Conservation (phyloP, 2,888 invertebrate genomes). For the Microctonus aethiopoides region DNA sequence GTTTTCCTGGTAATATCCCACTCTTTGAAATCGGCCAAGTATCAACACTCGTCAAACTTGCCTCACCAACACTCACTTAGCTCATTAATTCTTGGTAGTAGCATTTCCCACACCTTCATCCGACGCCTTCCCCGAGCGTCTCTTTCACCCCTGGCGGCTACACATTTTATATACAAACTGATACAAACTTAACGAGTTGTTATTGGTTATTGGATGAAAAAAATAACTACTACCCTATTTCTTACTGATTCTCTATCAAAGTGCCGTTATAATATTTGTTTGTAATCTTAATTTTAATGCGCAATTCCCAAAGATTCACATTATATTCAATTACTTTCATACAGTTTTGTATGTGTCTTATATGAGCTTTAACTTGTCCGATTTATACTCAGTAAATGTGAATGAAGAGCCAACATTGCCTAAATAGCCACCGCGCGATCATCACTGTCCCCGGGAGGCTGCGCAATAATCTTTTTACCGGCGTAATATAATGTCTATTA, state of each 20-base stretch:
- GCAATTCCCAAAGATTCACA: background rate
- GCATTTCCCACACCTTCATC: conserved; percentile 24
- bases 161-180: background rate
- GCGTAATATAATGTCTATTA: too few relatives aligned
- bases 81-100: conserved; percentile 12
- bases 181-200: background rate
- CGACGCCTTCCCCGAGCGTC: conserved; percentile 15
- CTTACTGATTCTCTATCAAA: background rate
- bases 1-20: background rate
- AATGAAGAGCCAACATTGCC: too few relatives aligned
- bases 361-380: background rate
- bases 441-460: conserved; percentile 14
- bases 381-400: background rate
- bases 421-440: background rate
- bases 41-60: background rate
- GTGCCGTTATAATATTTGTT: background rate
- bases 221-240: background rate
- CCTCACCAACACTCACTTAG: background rate
- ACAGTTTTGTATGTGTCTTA: background rate
- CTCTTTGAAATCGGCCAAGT: background rate
- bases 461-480: conserved; percentile 16
- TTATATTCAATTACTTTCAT: background rate
- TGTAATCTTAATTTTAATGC: background rate
- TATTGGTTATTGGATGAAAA: conserved; percentile 1
- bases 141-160: conserved; percentile 12